A percentile compares a stretch with the other conserved stretches of the same genome.
Evolutionary conservation across 2,888 invertebrate genomes (phyloP).

Genomic region (Drosophila subquinaria): DNA sequence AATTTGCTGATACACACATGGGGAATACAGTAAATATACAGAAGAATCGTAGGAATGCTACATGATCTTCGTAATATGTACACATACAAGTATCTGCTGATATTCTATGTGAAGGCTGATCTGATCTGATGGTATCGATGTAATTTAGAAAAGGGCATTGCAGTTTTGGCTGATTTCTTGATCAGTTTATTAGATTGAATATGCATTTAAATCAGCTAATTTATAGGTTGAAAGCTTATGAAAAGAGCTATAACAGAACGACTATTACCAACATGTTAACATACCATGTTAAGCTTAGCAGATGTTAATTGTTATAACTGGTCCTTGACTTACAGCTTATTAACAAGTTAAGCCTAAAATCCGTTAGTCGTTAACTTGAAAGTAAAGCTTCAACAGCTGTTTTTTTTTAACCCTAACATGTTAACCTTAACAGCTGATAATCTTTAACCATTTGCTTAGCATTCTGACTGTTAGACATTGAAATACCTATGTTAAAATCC

Average conservation of each 20-base stretch:
- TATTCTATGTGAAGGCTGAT: conserved; percentile 1
- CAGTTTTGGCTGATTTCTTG: neutral
- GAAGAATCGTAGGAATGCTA: conserved; percentile 22
- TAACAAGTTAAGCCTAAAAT: neutral
- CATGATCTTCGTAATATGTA: conserved; percentile 30
- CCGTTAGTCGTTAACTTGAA: neutral
- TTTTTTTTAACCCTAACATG: neutral
- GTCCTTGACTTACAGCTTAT: neutral
- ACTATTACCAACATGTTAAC: neutral
- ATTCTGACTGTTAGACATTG: neutral
- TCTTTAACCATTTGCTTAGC: neutral
- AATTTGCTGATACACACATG: conserved; percentile 48
- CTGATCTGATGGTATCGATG: neutral
- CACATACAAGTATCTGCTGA: neutral
- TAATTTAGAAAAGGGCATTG: neutral
- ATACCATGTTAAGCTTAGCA: neutral
- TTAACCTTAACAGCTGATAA: neutral
- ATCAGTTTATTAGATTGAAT: neutral
- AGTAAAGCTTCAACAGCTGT: neutral
- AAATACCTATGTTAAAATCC: neutral
- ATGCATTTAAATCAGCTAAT: neutral
- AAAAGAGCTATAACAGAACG: neutral
- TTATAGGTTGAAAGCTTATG: neutral
- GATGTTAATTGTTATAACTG: neutral
- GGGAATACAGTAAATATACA: conserved; percentile 41